A percentile compares a stretch with the other conserved stretches of the same genome.
These are phyloP conservation scores for Pollenia griseotomentosa DNA, from an alignment of 2,888 invertebrate genomes.

Conservation along the genomic window DNA sequence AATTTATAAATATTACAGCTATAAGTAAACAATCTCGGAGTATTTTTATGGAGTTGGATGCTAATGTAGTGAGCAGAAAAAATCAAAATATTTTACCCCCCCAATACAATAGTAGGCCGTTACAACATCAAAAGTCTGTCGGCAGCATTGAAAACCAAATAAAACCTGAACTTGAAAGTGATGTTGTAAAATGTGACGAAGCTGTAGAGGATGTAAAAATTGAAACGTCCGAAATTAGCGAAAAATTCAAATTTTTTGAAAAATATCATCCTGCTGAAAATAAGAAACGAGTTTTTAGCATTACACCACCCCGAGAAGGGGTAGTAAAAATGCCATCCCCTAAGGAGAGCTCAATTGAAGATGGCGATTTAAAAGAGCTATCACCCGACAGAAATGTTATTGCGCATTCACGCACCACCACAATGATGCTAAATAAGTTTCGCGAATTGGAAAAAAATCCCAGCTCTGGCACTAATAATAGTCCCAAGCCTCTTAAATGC, in stretches of 20 bases:
- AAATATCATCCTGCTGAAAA: slow-evolving; percentile 90
- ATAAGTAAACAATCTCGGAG: slow-evolving; percentile 94
- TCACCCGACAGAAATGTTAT: slow-evolving; percentile 85
- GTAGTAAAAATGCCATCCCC: slow-evolving; percentile 85
- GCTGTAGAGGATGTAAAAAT: slow-evolving; percentile 91
- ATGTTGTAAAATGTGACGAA: slow-evolving; percentile 84
- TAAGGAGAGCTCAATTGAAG: slow-evolving; percentile 86
- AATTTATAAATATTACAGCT: slow-evolving; percentile 84
- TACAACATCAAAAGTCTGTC: slow-evolving; percentile 62
- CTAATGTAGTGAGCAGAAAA: slow-evolving; percentile 87
- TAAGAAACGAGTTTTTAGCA: slow-evolving; percentile 89
- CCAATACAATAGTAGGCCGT: slow-evolving; percentile 15
- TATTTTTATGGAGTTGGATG: slow-evolving; percentile 93
- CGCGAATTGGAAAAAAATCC: slow-evolving; percentile 91
- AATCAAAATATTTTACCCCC: slow-evolving; percentile 62
- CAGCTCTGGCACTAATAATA: slow-evolving; percentile 83
- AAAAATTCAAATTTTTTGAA: slow-evolving; percentile 96
- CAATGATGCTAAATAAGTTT: slow-evolving; percentile 94
- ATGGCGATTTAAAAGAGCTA: slow-evolving; percentile 87
- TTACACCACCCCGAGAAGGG: slow-evolving; percentile 94
- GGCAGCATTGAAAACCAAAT: slow-evolving; percentile 47
- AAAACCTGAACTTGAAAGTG: slow-evolving; percentile 45
- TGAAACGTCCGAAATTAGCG: slow-evolving; percentile 92
- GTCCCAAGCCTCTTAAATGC: slow-evolving; percentile 93
- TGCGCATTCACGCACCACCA: slow-evolving; percentile 89